Percentiles rank a stretch among this genome's conserved stretches.
Conservation (phyloP, 2,113 vertebrate genomes). For the Poecile atricapillus region DNA sequence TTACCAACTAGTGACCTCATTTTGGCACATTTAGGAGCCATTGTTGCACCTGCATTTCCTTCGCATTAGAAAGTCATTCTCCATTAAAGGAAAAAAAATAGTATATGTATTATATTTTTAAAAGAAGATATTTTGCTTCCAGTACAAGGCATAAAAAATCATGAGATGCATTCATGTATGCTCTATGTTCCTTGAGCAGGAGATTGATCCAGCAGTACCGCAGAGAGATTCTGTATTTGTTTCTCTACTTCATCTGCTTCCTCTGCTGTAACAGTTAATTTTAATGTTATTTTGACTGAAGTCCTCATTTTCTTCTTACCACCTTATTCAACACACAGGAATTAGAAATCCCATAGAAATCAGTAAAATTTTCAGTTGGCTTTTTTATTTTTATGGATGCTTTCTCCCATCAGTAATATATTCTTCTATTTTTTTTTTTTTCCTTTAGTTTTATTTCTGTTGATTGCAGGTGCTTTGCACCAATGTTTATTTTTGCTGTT, state of each 20-base stretch:
- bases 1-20: not conserved
- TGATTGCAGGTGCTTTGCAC: not conserved
- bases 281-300: not conserved
- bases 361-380: not conserved
- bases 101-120: not conserved
- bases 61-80: not conserved
- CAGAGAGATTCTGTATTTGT: not conserved
- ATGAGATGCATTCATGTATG: not conserved
- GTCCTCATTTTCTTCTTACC: not conserved
- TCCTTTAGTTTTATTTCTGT: not conserved
- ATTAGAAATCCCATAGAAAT: not conserved
- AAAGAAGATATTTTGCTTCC: not conserved
- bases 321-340: not conserved
- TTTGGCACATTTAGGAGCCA: conserved; percentile 5
- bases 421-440: not conserved
- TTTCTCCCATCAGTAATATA: not conserved
- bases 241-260: not conserved
- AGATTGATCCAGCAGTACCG: not conserved
- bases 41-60: not conserved
- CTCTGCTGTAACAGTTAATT: not conserved
- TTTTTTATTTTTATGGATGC: not conserved
- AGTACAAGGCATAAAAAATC: not conserved
- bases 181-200: not conserved
- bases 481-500: not conserved
- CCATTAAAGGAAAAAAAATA: not conserved